Conservation (phyloP, 2,888 invertebrate species). For the Parasteatoda lunata region DNA sequence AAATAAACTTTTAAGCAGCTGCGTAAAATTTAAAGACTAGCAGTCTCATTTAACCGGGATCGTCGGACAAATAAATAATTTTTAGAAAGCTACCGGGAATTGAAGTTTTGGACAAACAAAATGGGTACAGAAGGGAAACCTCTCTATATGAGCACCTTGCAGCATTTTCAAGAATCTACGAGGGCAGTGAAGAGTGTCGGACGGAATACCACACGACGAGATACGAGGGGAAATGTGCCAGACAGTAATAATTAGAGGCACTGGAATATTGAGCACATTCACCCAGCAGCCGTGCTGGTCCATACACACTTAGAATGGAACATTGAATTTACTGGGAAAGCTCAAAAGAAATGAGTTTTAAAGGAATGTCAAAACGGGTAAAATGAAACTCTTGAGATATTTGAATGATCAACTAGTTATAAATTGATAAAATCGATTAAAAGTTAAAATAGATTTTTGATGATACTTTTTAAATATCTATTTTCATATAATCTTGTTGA, state of each 20-base stretch:
- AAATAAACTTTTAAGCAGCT: too few species aligned
- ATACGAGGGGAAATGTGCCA: background rate
- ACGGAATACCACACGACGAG: slow-evolving; percentile 21
- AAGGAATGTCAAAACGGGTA: slow-evolving; percentile 11
- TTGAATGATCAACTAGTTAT: background rate
- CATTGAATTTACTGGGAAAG: background rate
- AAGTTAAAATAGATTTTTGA: background rate
- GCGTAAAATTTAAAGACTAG: background rate
- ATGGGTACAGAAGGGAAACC: too few species aligned
- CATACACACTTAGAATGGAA: slow-evolving; percentile 1
- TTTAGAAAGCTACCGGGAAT: background rate
- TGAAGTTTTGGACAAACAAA: too few species aligned
- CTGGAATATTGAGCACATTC: slow-evolving; percentile 2
- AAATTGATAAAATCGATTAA: background rate
- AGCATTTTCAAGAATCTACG: background rate
- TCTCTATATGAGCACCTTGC: background rate
- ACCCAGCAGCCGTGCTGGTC: slow-evolving; percentile 3
- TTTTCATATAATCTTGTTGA: background rate
- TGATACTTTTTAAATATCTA: background rate
- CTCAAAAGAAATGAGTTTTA: background rate
- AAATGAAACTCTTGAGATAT: background rate
- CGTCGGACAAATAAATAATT: background rate
- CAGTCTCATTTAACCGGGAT: background rate
- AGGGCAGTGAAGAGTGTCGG: background rate
- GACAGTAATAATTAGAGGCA: background rate